Evolutionary conservation across 2,888 invertebrate genomes (phyloP).

Genomic region (Drosophila prostipennis): DNA sequence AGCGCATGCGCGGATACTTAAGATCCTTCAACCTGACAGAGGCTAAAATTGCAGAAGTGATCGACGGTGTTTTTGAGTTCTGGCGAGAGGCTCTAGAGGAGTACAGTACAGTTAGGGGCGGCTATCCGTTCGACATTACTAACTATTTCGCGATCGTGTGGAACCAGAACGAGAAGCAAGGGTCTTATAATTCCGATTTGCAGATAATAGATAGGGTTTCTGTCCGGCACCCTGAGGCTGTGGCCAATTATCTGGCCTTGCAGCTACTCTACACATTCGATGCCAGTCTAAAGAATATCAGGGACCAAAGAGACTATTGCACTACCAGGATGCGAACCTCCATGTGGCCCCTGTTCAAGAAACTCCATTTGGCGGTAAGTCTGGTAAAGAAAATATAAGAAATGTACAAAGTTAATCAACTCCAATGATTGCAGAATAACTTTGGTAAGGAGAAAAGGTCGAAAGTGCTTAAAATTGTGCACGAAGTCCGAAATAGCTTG

Average conservation of each 20-base stretch:
- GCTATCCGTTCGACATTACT: conserved; percentile 40
- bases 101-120: no score
- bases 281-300: conserved; percentile 58
- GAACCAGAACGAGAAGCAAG: conserved; percentile 36
- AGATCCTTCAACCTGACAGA: conserved; percentile 63
- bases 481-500: conserved; percentile 72
- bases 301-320: conserved; percentile 74
- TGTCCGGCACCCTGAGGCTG: conserved; percentile 60
- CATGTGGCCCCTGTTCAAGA: conserved; percentile 64
- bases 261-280: conserved; percentile 77
- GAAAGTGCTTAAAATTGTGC: conserved; percentile 66
- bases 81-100: conserved; percentile 62
- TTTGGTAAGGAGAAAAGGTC: conserved; percentile 62
- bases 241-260: conserved; percentile 81
- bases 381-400: no score
- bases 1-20: conserved; percentile 75
- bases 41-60: conserved; percentile 50
- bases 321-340: conserved; percentile 41
- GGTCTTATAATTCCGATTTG: no score
- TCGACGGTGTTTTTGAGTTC: conserved; percentile 70
- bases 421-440: conserved; percentile 52
- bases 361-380: conserved; percentile 72
- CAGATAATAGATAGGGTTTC: conserved; percentile 55
- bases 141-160: conserved; percentile 69
- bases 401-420: no score